Conservation (phyloP, 2,113 vertebrate genomes). For the Anarrhichthys ocellatus region DNA sequence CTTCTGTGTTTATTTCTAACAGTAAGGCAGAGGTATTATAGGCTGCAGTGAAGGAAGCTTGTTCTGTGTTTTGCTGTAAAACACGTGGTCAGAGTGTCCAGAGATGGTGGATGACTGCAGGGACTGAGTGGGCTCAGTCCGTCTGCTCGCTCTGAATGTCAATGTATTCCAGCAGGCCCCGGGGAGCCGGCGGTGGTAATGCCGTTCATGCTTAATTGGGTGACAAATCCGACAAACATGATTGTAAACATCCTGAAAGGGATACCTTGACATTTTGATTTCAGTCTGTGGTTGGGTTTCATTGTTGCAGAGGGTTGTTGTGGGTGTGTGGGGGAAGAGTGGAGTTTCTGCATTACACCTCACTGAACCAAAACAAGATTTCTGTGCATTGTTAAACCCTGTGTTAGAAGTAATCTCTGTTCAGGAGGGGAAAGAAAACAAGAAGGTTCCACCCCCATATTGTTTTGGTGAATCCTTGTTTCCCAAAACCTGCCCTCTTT, state of each 20-base stretch:
- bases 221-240: conserved; percentile 73
- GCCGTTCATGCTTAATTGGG: conserved; percentile 70
- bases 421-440: background rate
- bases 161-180: conserved; percentile 62
- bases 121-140: conserved; percentile 54
- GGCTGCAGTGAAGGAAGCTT: conserved; percentile 5
- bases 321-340: conserved; percentile 6
- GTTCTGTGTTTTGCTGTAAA: background rate
- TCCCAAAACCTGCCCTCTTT: background rate
- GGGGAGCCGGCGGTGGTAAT: conserved; percentile 43
- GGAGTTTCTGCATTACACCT: conserved; percentile 7
- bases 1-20: conserved; percentile 1
- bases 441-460: background rate
- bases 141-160: conserved; percentile 70
- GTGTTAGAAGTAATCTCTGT: conserved; percentile 36
- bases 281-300: conserved; percentile 25
- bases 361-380: conserved; percentile 33
- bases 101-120: conserved; percentile 44
- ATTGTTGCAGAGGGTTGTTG: conserved; percentile 34
- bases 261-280: conserved; percentile 73
- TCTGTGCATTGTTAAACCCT: conserved; percentile 22
- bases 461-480: background rate
- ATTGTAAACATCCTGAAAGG: conserved; percentile 75
- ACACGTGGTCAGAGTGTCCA: conserved; percentile 40
- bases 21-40: background rate